phyloP scores from a whole-genome alignment of 2,113 vertebrate genomes.

The Gracilinanus agilis region DNA sequence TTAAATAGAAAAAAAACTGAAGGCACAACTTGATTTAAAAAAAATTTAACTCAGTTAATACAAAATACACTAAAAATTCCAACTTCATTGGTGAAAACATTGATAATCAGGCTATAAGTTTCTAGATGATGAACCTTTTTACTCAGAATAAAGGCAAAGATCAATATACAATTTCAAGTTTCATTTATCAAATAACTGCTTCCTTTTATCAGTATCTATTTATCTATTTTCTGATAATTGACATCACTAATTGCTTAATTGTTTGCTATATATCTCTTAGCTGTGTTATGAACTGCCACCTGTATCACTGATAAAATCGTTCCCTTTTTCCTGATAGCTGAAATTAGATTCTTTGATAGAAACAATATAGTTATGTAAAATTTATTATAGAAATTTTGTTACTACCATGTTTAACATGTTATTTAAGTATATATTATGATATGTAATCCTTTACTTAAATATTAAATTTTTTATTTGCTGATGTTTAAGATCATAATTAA shows the following conservation, averaged over 20 bases:
- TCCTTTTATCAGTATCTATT: conserved; percentile 52
- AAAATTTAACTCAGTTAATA: conserved; percentile 65
- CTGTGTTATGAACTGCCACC: conserved; percentile 33
- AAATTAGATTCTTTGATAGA: conserved; percentile 47
- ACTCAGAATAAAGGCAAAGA: conserved; percentile 69
- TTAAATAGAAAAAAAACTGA: conserved; percentile 77
- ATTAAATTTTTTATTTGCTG: background rate
- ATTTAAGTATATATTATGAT: background rate
- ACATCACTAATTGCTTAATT: conserved; percentile 68
- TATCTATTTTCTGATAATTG: conserved; percentile 68
- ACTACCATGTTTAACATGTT: background rate
- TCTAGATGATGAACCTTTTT: conserved; percentile 67
- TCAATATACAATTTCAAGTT: conserved; percentile 71
- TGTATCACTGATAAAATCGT: conserved; percentile 48
- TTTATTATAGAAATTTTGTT: background rate
- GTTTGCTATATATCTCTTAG: conserved; percentile 23
- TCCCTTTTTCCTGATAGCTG: conserved; percentile 58
- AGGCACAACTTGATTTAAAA: conserved; percentile 65
- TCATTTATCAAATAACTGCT: conserved; percentile 73
- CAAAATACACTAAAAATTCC: conserved; percentile 62
- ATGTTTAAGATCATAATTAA: background rate
- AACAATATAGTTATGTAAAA: conserved; percentile 23
- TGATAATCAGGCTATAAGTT: conserved; percentile 61
- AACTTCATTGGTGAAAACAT: conserved; percentile 68
- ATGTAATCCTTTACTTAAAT: background rate